Evolutionary conservation across 2,888 invertebrate genomes (phyloP), one percentile per base, ranked within the genome.

Genomic region (Mimumesa dahlbomi): DNA sequence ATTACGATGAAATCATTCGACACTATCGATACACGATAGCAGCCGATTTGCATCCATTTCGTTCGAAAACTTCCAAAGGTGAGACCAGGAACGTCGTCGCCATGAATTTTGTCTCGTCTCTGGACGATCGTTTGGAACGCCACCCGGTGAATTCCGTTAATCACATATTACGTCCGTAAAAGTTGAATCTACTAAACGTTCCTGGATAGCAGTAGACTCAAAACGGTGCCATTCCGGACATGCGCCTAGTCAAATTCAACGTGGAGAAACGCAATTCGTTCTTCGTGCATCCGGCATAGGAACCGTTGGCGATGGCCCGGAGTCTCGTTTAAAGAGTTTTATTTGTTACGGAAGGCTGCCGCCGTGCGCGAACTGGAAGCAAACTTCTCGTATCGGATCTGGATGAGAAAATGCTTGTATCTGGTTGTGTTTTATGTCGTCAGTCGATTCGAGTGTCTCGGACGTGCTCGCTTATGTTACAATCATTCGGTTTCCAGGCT

Each of bases 291-390:
- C 34, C 56, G 45, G 40, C 13, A 11, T 69, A 58, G 25, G 18
- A 57, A 63, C n/a, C 54, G 49, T 56, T 13, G 42, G 40, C 18
- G 22, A 18, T 18, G 49, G 58, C 25, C 45, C 21, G 13, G 45
- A 43, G 16, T 59, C 36, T 70, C 18, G 16, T 21, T 43, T 36
- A 14, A 36, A 29, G 38, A 36, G 49, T n/a, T 29, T 29, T n/a
- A 9, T 29, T 16, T 48, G 56, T 46, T 36, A 19, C 25, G 11
- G 18, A 45, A 31, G 22, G 21, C 19, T 46, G 52, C 50, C 25
- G 58, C 22, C 16, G 38, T 14, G 57, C 53, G 18, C 48, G n/a
- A 50, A 52, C 49, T 70, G 78, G 64, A 70, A 76, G 59, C 58
- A 69, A 38, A 43, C n/a, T 48, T 50, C 14, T 22, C 46, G 42